Conservation (phyloP, 2,797 vertebrate species). For the Xerus rutilus region DNA sequence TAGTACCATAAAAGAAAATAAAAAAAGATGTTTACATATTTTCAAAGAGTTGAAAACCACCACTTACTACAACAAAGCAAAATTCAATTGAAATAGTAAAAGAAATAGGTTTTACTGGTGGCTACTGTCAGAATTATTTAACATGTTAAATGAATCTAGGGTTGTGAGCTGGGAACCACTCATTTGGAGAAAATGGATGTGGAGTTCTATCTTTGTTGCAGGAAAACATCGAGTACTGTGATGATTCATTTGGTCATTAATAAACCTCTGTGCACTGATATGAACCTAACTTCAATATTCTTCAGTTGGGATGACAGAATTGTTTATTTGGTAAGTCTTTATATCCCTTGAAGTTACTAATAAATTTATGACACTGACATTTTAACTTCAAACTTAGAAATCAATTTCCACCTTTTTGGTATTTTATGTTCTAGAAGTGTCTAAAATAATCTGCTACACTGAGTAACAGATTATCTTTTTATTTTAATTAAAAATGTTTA, state of each 20-base stretch:
- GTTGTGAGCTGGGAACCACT: not conserved
- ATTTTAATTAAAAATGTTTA: slow-evolving; percentile 59
- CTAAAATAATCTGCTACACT: slow-evolving; percentile 19
- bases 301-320: not conserved
- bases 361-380: slow-evolving; percentile 30
- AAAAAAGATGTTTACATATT: slow-evolving; percentile 11
- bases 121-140: slow-evolving; percentile 13
- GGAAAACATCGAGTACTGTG: not conserved
- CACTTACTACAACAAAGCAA: not conserved
- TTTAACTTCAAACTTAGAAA: slow-evolving; percentile 62
- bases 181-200: slow-evolving; percentile 16
- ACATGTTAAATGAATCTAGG: slow-evolving; percentile 6
- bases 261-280: not conserved
- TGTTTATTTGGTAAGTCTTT: slow-evolving; percentile 44
- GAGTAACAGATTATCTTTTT: not conserved
- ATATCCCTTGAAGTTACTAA: not conserved
- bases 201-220: slow-evolving; percentile 10
- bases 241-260: slow-evolving; percentile 20
- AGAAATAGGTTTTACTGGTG: not conserved
- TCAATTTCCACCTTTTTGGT: slow-evolving; percentile 14
- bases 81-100: slow-evolving; percentile 43
- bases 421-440: slow-evolving; percentile 14
- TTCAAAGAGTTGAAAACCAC: slow-evolving; percentile 10
- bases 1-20: not conserved
- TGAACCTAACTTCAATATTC: not conserved